These are phyloP conservation scores for Acrossocheilus wenchowensis DNA, from an alignment of 2,797 vertebrate species.

Conservation along the genomic window DNA sequence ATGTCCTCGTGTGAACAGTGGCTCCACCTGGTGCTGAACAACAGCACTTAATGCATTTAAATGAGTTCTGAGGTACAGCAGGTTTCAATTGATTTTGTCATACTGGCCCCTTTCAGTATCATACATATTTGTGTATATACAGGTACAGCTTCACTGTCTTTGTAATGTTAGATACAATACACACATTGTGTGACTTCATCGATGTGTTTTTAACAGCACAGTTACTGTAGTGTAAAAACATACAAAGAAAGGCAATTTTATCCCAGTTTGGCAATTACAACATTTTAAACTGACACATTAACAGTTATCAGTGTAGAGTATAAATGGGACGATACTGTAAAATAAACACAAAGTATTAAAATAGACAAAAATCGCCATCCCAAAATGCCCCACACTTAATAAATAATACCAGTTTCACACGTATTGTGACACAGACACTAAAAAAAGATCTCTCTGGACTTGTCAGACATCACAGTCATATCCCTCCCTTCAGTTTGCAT, in stretches of 20 bases:
- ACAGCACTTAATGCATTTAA: background rate
- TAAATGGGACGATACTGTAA: constrained; percentile 36
- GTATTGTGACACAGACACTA: constrained; percentile 8
- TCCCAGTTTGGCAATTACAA: constrained; percentile 51
- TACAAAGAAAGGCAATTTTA: constrained; percentile 41
- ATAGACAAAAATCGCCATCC: constrained; percentile 16
- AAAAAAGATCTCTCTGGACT: constrained; percentile 11
- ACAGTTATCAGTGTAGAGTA: constrained; percentile 36
- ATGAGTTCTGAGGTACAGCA: constrained; percentile 39
- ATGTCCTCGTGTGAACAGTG: constrained; percentile 11
- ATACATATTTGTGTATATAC: background rate
- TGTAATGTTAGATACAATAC: constrained; percentile 33
- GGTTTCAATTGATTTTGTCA: constrained; percentile 10
- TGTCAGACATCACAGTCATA: constrained; percentile 44
- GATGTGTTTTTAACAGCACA: constrained; percentile 44
- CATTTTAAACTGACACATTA: constrained; percentile 40
- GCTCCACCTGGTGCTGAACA: constrained; percentile 53
- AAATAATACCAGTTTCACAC: constrained; percentile 44
- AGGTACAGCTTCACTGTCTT: constrained; percentile 18
- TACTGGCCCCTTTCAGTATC: background rate
- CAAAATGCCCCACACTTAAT: constrained; percentile 17
- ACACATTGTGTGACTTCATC: constrained; percentile 43
- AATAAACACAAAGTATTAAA: constrained; percentile 36
- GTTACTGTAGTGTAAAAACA: constrained; percentile 44
- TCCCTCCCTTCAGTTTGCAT: constrained; percentile 51